Evolutionary conservation across 2,888 invertebrate species (phyloP), one percentile per base, ranked within the genome.

Genomic region (Sarcophaga subvicina): DNA sequence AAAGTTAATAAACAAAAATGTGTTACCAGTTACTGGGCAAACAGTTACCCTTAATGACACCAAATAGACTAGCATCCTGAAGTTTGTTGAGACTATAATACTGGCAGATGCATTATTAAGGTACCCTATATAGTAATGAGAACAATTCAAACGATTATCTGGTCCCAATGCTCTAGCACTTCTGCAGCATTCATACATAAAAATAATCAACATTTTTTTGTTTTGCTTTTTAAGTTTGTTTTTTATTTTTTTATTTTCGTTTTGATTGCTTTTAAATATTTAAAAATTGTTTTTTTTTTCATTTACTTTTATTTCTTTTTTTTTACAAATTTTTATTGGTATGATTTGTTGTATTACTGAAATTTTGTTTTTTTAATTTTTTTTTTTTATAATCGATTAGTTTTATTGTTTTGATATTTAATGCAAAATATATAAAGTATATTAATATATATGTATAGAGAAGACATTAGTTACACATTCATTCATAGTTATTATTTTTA

Each of bases 391-490:
- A n/a, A 45, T 75, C 17, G 45, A 27, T 75, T 82, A 54, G 4
- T 71, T 49, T 62, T 69, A 76, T 8, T 45, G 49, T 76, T 75
- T 76, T 80, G 22, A 77, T 86, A 81, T 91, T 91, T 90, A 91
- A 87, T 87, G 89, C 88, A 88, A 91, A 91, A 91, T 90, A 89
- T 89, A 37, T 37, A 37, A 86, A 77, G 60, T 85, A 54, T 54
- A 54, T 12, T 54, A 12, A 54, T 54, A 54, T 54, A 54, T 17
- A 54, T 54, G 90, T 90, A 90, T 90, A 79, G 22, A 75, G 79
- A 87, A 87, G 86, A 85, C 83, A 87, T 89, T 83, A 81, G 89
- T 90, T 90, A 86, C 85, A 87, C 81, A 89, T 89, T 86, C 71
- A 84, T 83, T 86, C 72, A 85, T 83, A 84, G 87, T 85, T 67